Percentiles rank a stretch among this genome's conserved stretches.
Evolutionary conservation across 2,888 invertebrate genomes (phyloP).

Genomic region (Polymixis flavicincta): DNA sequence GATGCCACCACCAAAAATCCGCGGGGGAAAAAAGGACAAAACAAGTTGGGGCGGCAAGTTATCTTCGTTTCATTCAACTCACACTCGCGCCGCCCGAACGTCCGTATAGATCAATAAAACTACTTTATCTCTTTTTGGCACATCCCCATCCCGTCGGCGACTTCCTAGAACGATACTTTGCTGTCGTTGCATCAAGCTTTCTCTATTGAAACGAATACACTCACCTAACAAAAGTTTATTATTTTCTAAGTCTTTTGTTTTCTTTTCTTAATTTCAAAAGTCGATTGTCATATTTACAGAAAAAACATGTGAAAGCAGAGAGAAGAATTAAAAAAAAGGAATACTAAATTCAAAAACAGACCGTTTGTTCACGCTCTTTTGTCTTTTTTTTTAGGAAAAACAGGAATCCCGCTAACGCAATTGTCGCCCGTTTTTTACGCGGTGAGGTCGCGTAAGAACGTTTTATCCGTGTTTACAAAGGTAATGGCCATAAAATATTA

Average conservation of each 20-base stretch:
- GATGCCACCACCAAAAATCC: slow-evolving; percentile 79
- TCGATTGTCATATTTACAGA: slow-evolving; percentile 42
- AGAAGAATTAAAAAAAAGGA: slow-evolving; percentile 74
- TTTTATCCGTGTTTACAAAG: slow-evolving; percentile 88
- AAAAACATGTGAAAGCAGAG: slow-evolving; percentile 63
- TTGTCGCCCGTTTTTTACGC: slow-evolving; percentile 83
- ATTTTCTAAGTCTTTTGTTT: slow-evolving; percentile 45
- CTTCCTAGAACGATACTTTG: slow-evolving; percentile 88
- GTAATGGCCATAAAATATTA: slow-evolving; percentile 89
- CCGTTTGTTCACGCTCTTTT: slow-evolving; percentile 70
- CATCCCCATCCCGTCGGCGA: slow-evolving; percentile 89
- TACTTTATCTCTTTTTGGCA: slow-evolving; percentile 92
- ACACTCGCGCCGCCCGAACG: slow-evolving; percentile 89
- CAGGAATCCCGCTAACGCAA: slow-evolving; percentile 80
- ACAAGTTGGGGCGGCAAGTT: slow-evolving; percentile 89
- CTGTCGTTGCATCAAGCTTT: slow-evolving; percentile 80
- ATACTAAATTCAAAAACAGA: slow-evolving; percentile 69
- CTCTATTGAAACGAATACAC: slow-evolving; percentile 73
- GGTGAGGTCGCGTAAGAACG: slow-evolving; percentile 79
- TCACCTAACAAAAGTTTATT: slow-evolving; percentile 56
- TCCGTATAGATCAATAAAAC: slow-evolving; percentile 91
- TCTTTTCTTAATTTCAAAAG: slow-evolving; percentile 50
- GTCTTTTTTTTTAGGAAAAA: slow-evolving; percentile 73
- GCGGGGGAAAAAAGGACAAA: slow-evolving; percentile 78
- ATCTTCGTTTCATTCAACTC: slow-evolving; percentile 91